phyloP scores from a whole-genome alignment of 2,888 invertebrate genomes.

The Trissolcus brochymenae region DNA sequence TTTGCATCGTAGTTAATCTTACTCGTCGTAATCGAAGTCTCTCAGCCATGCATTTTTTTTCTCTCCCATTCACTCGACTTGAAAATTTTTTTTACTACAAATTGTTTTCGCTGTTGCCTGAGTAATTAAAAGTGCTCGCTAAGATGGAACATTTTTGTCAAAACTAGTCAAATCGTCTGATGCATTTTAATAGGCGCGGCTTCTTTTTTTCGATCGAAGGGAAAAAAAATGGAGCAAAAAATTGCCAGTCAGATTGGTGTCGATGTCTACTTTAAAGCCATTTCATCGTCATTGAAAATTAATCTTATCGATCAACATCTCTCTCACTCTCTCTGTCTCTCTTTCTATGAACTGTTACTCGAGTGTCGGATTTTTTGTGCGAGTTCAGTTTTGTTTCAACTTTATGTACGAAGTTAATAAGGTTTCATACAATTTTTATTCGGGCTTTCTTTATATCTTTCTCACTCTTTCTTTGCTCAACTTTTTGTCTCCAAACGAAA shows the following conservation, averaged over 20 bases:
- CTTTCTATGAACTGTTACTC: conserved; percentile 17
- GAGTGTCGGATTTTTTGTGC: conserved; percentile 1
- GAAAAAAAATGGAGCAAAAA: not conserved
- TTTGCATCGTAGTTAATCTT: too few species aligned
- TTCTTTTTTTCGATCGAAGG: not conserved
- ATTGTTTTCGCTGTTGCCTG: not conserved
- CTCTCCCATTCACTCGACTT: too few species aligned
- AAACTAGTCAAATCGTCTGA: too few species aligned
- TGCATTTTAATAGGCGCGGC: too few species aligned
- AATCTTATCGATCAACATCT: conserved; percentile 26
- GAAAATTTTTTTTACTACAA: not conserved
- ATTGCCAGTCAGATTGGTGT: conserved; percentile 29
- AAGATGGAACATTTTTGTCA: not conserved
- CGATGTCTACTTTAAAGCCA: conserved; percentile 45
- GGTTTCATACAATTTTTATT: not conserved
- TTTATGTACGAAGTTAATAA: conserved; percentile 4
- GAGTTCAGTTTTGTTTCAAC: not conserved
- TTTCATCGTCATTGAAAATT: conserved; percentile 24
- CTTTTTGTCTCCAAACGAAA: too few species aligned
- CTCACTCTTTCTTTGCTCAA: not conserved
- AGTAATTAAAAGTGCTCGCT: not conserved
- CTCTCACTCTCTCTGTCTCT: too few species aligned
- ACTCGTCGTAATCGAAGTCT: too few species aligned
- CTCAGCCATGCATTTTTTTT: too few species aligned
- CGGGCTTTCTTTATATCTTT: not conserved